These are phyloP conservation scores for Trichomycterus rosablanca DNA, from an alignment of 2,113 vertebrate species.

Conservation along the genomic window DNA sequence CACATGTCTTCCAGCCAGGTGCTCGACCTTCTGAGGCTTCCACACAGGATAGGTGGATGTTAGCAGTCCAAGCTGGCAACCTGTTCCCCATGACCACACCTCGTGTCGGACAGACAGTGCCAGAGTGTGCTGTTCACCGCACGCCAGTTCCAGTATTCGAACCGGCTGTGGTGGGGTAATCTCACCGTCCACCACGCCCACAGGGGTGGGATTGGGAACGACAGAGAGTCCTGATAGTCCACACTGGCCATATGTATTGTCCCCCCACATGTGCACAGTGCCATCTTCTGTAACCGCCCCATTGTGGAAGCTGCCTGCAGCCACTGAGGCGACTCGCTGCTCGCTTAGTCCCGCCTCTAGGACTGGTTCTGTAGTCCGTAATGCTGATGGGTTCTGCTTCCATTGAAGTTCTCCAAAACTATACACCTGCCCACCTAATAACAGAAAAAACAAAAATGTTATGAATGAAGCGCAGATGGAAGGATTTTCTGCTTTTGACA, in stretches of 20 bases:
- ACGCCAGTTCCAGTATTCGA: slow-evolving; percentile 81
- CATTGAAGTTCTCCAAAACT: slow-evolving; percentile 86
- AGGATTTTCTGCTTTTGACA: no score
- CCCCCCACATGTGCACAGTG: slow-evolving; percentile 90
- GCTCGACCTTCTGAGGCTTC: slow-evolving; percentile 86
- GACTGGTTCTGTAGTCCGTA: slow-evolving; percentile 57
- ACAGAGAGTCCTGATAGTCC: slow-evolving; percentile 69
- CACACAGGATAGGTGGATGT: slow-evolving; percentile 74
- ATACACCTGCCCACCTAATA: slow-evolving; percentile 84
- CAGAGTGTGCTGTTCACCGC: slow-evolving; percentile 86
- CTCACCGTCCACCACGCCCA: slow-evolving; percentile 78
- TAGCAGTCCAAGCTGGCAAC: slow-evolving; percentile 84
- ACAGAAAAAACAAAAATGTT: not conserved
- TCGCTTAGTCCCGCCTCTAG: slow-evolving; percentile 79
- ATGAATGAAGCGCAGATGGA: no score
- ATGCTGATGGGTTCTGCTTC: slow-evolving; percentile 62
- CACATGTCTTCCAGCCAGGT: slow-evolving; percentile 81
- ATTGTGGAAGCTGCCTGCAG: slow-evolving; percentile 83
- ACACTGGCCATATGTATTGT: slow-evolving; percentile 88
- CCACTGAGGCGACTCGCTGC: slow-evolving; percentile 77
- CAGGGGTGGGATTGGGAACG: slow-evolving; percentile 77
- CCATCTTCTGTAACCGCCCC: slow-evolving; percentile 88
- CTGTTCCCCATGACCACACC: slow-evolving; percentile 94
- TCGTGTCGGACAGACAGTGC: slow-evolving; percentile 81
- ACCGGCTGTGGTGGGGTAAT: slow-evolving; percentile 65